Conservation (phyloP, 2,888 invertebrate genomes). For the Pristionchus maxplancki region DNA sequence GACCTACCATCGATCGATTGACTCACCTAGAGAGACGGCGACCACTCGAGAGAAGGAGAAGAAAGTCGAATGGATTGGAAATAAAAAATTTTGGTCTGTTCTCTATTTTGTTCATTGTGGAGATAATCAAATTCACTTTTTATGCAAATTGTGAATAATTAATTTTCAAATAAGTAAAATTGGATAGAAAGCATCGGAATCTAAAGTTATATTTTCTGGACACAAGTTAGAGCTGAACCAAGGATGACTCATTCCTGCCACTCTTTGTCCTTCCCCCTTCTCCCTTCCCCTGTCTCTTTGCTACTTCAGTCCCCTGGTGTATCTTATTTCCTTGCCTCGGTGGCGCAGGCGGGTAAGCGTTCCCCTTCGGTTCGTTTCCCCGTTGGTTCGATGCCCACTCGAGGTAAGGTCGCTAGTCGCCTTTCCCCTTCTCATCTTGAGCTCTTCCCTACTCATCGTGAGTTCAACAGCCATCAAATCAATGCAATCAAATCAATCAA, state of each 20-base stretch:
- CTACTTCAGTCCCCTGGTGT: background rate
- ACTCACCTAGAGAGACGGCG: background rate
- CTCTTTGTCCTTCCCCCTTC: too few relatives aligned
- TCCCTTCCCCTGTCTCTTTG: background rate
- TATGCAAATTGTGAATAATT: too few relatives aligned
- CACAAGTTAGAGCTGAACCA: too few relatives aligned
- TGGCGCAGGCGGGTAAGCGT: constrained; percentile 35
- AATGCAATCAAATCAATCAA: too few relatives aligned
- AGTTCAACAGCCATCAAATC: background rate
- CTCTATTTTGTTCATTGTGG: too few relatives aligned
- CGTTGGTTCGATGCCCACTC: background rate
- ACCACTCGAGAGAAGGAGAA: background rate
- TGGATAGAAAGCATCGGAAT: too few relatives aligned
- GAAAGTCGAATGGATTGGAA: background rate
- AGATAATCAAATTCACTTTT: too few relatives aligned
- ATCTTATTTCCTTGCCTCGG: background rate
- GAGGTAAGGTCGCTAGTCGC: background rate
- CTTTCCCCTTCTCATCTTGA: background rate
- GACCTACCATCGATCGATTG: background rate
- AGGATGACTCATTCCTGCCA: background rate
- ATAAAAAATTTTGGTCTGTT: background rate
- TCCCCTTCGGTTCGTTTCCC: background rate
- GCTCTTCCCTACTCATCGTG: background rate
- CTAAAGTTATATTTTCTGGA: too few relatives aligned
- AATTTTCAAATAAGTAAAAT: too few relatives aligned